Conservation (phyloP, 2,113 vertebrate genomes). For the Stigmatopora nigra region DNA sequence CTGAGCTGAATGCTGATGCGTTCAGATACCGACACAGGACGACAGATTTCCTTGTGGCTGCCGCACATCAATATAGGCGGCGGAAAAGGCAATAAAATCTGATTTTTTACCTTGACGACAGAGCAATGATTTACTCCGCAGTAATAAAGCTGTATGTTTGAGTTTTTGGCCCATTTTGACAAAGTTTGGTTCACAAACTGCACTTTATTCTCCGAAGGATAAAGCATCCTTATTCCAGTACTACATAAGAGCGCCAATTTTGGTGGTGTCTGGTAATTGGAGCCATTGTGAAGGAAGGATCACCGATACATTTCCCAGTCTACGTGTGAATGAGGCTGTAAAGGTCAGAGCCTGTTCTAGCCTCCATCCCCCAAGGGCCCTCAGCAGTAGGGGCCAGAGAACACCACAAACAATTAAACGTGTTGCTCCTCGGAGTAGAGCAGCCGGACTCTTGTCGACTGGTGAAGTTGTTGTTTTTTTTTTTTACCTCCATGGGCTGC, state of each 20-base stretch:
- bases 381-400: constrained; percentile 59
- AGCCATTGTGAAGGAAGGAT: constrained; percentile 63
- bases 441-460: constrained; percentile 51
- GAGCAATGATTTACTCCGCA: neutral
- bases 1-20: constrained; percentile 66
- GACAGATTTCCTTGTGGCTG: constrained; percentile 33
- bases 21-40: constrained; percentile 32
- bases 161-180: constrained; percentile 20
- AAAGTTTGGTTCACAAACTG: constrained; percentile 23
- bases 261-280: constrained; percentile 74
- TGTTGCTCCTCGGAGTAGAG: constrained; percentile 62
- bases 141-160: neutral
- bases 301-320: constrained; percentile 69
- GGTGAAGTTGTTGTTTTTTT: constrained; percentile 53
- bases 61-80: constrained; percentile 38
- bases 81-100: constrained; percentile 12
- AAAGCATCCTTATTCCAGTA: constrained; percentile 39
- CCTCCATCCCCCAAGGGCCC: constrained; percentile 65
- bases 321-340: constrained; percentile 66
- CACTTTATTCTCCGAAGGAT: constrained; percentile 35
- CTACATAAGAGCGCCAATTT: constrained; percentile 53
- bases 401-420: constrained; percentile 77
- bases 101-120: constrained; percentile 18
- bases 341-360: constrained; percentile 71
- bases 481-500: constrained; percentile 60